Percentiles rank a stretch among this genome's conserved stretches.
Evolutionary conservation across 2,797 vertebrate genomes (phyloP).

Genomic region (Okamejei kenojei): DNA sequence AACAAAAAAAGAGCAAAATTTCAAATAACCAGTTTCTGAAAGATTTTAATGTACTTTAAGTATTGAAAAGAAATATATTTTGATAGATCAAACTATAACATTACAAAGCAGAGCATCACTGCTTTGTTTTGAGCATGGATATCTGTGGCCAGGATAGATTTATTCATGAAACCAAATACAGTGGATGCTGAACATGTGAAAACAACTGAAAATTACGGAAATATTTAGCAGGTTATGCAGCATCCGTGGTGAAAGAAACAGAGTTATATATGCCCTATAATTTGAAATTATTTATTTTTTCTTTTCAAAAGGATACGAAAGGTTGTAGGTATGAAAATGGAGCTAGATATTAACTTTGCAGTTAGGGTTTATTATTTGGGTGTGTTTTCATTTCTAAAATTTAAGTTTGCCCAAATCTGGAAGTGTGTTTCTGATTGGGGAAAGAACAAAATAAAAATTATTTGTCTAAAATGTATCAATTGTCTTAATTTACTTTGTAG

Average conservation of each 20-base stretch:
- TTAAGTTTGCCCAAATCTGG: constrained; percentile 50
- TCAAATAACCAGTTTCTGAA: constrained; percentile 32
- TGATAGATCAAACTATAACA: constrained; percentile 33
- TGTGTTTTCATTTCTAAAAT: constrained; percentile 58
- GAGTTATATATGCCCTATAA: no score
- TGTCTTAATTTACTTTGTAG: neutral
- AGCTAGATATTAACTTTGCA: constrained; percentile 40
- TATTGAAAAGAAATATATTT: constrained; percentile 36
- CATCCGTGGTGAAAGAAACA: neutral
- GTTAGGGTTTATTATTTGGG: constrained; percentile 44
- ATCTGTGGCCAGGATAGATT: constrained; percentile 44
- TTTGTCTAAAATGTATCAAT: neutral
- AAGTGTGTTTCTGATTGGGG: constrained; percentile 62
- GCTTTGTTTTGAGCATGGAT: constrained; percentile 46
- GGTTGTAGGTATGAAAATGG: constrained; percentile 38
- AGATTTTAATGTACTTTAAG: constrained; percentile 27
- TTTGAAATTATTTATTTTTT: constrained; percentile 47
- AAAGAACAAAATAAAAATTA: constrained; percentile 45
- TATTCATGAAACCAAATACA: constrained; percentile 45
- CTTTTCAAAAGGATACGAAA: constrained; percentile 41
- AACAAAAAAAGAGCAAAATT: constrained; percentile 28
- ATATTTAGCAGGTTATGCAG: no score
- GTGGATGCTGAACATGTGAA: neutral
- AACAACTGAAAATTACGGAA: no score
- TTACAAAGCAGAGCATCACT: constrained; percentile 21